Evolutionary conservation across 2,888 invertebrate species (phyloP).

Genomic region (Agriotes lineatus): DNA sequence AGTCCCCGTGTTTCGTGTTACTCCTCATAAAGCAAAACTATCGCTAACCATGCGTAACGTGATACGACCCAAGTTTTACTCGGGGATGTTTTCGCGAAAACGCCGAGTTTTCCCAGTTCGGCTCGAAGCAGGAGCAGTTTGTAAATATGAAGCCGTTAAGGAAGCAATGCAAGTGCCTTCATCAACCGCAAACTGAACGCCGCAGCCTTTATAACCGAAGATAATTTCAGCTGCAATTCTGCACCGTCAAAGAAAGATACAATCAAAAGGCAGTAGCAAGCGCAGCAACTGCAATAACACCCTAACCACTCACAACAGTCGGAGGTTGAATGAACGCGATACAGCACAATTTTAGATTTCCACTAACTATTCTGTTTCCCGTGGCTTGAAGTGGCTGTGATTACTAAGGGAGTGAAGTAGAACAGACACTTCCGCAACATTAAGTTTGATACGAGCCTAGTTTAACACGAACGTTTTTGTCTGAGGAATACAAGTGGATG

Average conservation of each 20-base stretch:
- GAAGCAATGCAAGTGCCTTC: constrained; percentile 9
- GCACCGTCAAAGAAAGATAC: constrained; percentile 16
- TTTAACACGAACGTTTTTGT: constrained; percentile 16
- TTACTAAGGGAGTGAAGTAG: constrained; percentile 25
- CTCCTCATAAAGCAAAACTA: no score
- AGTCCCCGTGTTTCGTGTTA: no score
- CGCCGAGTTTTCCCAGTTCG: neutral
- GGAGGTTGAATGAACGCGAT: constrained; percentile 40
- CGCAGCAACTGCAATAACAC: constrained; percentile 31
- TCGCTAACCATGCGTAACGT: no score
- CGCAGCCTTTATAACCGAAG: neutral
- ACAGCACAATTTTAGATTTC: constrained; percentile 42
- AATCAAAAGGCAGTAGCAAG: constrained; percentile 17
- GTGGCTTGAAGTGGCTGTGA: constrained; percentile 21
- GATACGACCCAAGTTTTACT: neutral
- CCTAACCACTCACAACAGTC: constrained; percentile 26
- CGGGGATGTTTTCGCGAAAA: no score
- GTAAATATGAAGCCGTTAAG: neutral
- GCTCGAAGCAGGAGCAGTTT: neutral
- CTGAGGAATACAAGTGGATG: neutral
- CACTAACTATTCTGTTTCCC: constrained; percentile 21
- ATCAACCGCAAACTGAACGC: constrained; percentile 8
- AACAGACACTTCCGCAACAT: constrained; percentile 31
- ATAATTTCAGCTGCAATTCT: constrained; percentile 18
- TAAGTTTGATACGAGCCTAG: constrained; percentile 12